Evolutionary conservation across 2,888 invertebrate genomes (phyloP), one percentile per base, ranked within the genome.

Genomic region (Argyra leucocephala): DNA sequence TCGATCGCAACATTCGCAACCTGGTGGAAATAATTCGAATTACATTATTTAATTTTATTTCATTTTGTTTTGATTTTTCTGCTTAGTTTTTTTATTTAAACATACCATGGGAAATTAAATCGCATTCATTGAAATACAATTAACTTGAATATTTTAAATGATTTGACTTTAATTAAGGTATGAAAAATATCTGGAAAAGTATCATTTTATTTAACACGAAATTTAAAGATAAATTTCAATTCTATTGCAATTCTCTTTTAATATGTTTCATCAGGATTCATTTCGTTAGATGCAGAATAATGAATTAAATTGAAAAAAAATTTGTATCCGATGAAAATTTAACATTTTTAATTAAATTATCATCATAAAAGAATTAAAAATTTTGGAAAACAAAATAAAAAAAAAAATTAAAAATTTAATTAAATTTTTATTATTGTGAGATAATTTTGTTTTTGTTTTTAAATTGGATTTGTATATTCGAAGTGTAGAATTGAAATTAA

Each of bases 11-110:
- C 18, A 15, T 48, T 18, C 48, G 15, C 48, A 48, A n/a, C 18
- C 48, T 48, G 48, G 48, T 48, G 48, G 48, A 48, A 48, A 48
- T 48, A 48, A 48, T 48, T 48, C 48, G 18, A 48, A 48, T 48
- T 48, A 18, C 48, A 48, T n/a, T n/a, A 48, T 48, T 48, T 15
- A 48, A 18, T 15, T 48, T 48, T 48, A 15, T 48, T 48, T 48
- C 48, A 5, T 48, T 48, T 18, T 48, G 18, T n/a, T 48, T 48
- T n/a, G 5, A 37, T 37, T 48, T 48, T 48, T 48, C 2, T 48
- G 9, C 3, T 48, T 48, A 2, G 1, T 18, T 48, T 48, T 48
- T 48, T 18, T 48, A 18, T 48, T 5, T 18, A 18, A 12, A n/a
- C 15, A 18, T 48, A 48, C 48, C 48, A 18, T 48, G 48, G 48